Evolutionary conservation across 2,797 vertebrate genomes (phyloP), one percentile per base, ranked within the genome.

Genomic region (Channallabes apus): DNA sequence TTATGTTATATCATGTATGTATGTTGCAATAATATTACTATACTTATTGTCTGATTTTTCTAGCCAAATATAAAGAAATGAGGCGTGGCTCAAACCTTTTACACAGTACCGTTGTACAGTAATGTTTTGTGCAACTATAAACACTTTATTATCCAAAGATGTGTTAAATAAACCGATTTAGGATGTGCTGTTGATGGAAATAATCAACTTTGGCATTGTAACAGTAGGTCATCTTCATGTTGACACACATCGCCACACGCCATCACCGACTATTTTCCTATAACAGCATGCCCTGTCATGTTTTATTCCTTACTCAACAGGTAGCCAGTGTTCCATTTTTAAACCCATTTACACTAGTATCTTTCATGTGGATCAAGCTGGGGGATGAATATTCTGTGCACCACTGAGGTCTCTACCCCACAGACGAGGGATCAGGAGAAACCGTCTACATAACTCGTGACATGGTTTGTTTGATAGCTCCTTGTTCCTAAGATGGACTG

Each of bases 351-450:
- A 56, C 59, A 84, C 83, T 54, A 29, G 32, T 24, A 46, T 24
- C 79, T 67, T 81, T 81, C 79, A 81, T 81, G 41, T 81, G 38
- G 79, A 79, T 81, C 59, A 68, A 64, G 59, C 73, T 84, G 54
- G 12, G 27, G 56, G 9, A 83, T 79, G 83, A 79, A 58, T 79
- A 68, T n/a, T 61, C 76, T 24, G 32, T 24, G 76, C 24, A 72
- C 59, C 14, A 18, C 8, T 75, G 46, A 75, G 72, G 72, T 54
- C 46, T 75, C 14, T 75, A 1, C 9, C 2, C 71, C 71, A 15
- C 32, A 46, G 61, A 58, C 69, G 24, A 81, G 61, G 78, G 59
- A 84, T 87, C 76, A 27, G 69, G 80, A 75, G 35, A 6, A 14
- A 54, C 72, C 6, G 24, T 32, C 81, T 81, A n/a, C n/a, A n/a